Conservation (phyloP, 2,888 invertebrate genomes). For the Cetonia aurata region DNA sequence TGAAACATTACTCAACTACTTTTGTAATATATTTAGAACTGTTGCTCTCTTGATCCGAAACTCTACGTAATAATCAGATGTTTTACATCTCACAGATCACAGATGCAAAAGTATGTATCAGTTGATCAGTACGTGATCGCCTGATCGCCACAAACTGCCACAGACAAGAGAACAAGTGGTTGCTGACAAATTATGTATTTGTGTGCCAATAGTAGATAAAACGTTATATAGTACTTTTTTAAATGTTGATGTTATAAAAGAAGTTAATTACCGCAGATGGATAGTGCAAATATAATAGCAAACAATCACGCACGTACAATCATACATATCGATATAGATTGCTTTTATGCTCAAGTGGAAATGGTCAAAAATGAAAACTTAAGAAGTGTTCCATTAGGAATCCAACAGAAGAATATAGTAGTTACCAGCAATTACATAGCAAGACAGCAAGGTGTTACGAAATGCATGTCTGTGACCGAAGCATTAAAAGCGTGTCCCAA, state of each 20-base stretch:
- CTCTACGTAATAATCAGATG: too few species aligned
- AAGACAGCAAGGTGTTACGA: conserved; percentile 79
- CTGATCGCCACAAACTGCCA: too few species aligned
- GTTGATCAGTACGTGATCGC: too few species aligned
- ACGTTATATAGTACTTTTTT: too few species aligned
- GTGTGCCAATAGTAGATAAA: too few species aligned
- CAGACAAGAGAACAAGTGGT: too few species aligned
- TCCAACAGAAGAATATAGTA: conserved; percentile 87
- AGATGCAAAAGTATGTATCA: too few species aligned
- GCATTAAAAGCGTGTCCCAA: conserved; percentile 81
- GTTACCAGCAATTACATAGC: conserved; percentile 90
- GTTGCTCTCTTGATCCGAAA: too few species aligned
- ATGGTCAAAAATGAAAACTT: conserved; percentile 79
- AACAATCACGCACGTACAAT: conserved; percentile 76
- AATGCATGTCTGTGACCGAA: conserved; percentile 83
- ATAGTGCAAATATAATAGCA: conserved; percentile 10
- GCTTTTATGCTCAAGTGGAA: conserved; percentile 90
- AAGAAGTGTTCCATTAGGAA: conserved; percentile 77
- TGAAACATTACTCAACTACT: too few species aligned
- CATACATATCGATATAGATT: conserved; percentile 86
- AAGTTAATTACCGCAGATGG: conserved; percentile 40
- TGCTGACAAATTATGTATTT: too few species aligned
- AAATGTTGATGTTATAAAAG: not conserved
- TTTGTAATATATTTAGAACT: too few species aligned
- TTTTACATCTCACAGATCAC: too few species aligned